Base-by-base conservation (phyloP, 2,797 vertebrate species). In the Phylloscopus collybita region DNA sequence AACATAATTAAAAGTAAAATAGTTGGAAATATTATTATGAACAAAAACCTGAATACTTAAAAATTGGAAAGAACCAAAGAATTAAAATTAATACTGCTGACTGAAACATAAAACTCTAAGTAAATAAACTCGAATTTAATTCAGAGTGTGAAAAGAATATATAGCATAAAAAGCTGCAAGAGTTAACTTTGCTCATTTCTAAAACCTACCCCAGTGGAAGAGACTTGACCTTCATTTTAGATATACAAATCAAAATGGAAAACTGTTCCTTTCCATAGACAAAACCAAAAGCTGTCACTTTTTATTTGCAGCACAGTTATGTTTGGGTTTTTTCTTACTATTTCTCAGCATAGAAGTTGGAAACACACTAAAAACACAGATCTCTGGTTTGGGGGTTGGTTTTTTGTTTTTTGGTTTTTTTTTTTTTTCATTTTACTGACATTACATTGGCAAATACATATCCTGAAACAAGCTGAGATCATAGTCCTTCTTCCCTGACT, bases 1-100 rank as follows among this genome's bases (percentile, higher is more conserved):
- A 95, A 92, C 10, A 54, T 80, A 96, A 96, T 95, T 90, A 93
- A 92, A 91, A 96, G 38, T 80, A 69, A 87, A 86, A 47, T 78
- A 19, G 9, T 80, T 95, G 70, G 50, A 88, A 92, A 94, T 80
- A 32, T 30, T 83, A 92, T 20, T 72, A 92, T 62, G 29, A 67
- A 78, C 64, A 79, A 81, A 19, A 53, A 13, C 5, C 5, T 64
- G 44, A 88, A 69, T 50, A 80, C 60, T 53, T 47, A 79, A 83
- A 89, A 65, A 89, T 47, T 53, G 49, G 94, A 95, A 80, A 79
- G 26, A 40, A n/a, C 15, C 78, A 45, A 90, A 45, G 30, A 56
- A 54, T 67, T 80, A 66, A 80, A 95, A 93, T 84, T 82, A 90
- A 90, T 91, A 85, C 34, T 67, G 5, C 12, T 85, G 56, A 47